phyloP scores from a whole-genome alignment of 2,113 vertebrate species.

The Ctenodactylus gundi region DNA sequence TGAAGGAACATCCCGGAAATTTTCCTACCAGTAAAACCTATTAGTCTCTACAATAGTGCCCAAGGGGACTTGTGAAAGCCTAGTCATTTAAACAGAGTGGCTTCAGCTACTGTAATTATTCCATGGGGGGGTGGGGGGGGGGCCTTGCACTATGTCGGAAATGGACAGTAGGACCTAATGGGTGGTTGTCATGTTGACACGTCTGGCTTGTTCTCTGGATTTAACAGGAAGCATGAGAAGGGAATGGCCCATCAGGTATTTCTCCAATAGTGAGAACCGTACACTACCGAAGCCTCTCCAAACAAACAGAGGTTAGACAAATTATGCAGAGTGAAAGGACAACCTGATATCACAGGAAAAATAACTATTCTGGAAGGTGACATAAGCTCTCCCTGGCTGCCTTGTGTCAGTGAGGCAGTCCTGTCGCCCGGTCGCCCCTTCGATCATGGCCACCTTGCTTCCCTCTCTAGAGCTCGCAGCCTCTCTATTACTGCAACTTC shows the following conservation, averaged over 20 bases:
- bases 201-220: neutral
- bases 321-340: neutral
- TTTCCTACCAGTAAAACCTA: slow-evolving; percentile 43
- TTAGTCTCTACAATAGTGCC: slow-evolving; percentile 28
- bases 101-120: slow-evolving; percentile 35
- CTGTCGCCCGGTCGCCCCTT: neutral
- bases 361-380: neutral
- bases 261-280: too few species aligned
- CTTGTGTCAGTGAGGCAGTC: neutral
- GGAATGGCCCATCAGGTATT: neutral
- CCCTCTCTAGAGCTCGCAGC: neutral
- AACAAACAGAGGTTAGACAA: neutral
- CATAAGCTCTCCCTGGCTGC: neutral
- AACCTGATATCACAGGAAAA: neutral
- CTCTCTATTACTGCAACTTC: neutral
- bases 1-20: slow-evolving; percentile 35
- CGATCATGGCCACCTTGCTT: neutral
- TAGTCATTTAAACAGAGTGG: slow-evolving; percentile 30
- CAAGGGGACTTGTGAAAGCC: slow-evolving; percentile 52
- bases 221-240: neutral
- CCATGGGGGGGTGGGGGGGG: slow-evolving; percentile 45
- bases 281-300: neutral
- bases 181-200: neutral
- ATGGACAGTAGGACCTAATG: slow-evolving; percentile 4
- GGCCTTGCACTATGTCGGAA: neutral